Conservation (phyloP, 2,113 vertebrate species). For the Apeltes quadracus region DNA sequence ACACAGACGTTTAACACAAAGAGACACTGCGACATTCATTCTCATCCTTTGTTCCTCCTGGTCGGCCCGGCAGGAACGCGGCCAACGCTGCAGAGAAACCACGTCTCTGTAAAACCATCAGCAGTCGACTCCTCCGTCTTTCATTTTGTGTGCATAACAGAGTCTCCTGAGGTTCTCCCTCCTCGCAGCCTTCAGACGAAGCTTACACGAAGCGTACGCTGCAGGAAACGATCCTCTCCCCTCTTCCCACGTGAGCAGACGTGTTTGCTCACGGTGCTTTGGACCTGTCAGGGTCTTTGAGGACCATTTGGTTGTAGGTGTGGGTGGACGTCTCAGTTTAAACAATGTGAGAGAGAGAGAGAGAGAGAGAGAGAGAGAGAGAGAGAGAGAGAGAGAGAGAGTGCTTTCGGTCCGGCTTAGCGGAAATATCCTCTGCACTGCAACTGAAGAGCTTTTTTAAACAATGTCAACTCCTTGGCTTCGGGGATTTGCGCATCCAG, state of each 20-base stretch:
- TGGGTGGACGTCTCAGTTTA: constrained; percentile 6
- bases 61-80: constrained; percentile 44
- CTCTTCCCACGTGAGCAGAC: constrained; percentile 6
- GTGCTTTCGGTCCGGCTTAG: not conserved
- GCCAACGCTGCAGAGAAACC: constrained; percentile 33
- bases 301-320: not conserved
- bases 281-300: not conserved
- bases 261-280: not conserved
- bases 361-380: not conserved
- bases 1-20: constrained; percentile 44
- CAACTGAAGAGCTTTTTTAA: constrained; percentile 8
- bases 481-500: not conserved
- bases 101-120: constrained; percentile 36
- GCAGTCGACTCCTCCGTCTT: constrained; percentile 8
- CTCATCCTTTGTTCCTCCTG: constrained; percentile 39
- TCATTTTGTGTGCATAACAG: not conserved
- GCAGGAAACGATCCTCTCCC: constrained; percentile 17
- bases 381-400: not conserved
- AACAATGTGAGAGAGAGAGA: not conserved
- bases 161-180: constrained; percentile 18
- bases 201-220: not conserved
- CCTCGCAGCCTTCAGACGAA: constrained; percentile 10
- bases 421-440: not conserved
- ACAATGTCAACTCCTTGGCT: not conserved
- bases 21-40: constrained; percentile 39